These are phyloP conservation scores for Synanthedon myopaeformis DNA, from an alignment of 2,888 invertebrate species.

Conservation along the genomic window DNA sequence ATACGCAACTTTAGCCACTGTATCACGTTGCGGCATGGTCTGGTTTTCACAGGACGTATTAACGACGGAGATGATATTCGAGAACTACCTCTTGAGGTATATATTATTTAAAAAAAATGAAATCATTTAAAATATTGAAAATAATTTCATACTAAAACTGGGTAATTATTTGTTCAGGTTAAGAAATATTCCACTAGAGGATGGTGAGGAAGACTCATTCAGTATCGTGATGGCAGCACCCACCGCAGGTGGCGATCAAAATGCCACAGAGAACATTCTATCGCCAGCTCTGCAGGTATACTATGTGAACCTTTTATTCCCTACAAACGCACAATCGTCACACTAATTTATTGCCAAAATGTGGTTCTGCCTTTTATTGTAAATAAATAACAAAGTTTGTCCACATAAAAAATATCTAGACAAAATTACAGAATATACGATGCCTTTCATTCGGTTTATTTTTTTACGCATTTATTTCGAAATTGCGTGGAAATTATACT, in stretches of 20 bases:
- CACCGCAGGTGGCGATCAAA: constrained; percentile 68
- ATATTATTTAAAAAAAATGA: not conserved
- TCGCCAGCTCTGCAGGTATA: constrained; percentile 83
- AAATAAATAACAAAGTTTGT: too few relatives aligned
- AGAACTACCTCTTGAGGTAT: constrained; percentile 85
- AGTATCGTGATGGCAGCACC: constrained; percentile 71
- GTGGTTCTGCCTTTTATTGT: too few relatives aligned
- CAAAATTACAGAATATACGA: too few relatives aligned
- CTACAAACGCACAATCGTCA: too few relatives aligned
- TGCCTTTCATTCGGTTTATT: too few relatives aligned
- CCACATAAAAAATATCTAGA: too few relatives aligned
- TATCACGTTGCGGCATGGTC: constrained; percentile 99
- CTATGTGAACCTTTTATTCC: too few relatives aligned
- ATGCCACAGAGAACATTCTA: constrained; percentile 79
- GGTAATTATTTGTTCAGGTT: constrained; percentile 60
- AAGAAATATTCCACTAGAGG: constrained; percentile 88
- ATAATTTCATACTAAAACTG: not conserved
- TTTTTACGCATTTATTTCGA: too few relatives aligned
- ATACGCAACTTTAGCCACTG: constrained; percentile 98
- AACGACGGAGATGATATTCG: constrained; percentile 98
- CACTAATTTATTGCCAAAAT: too few relatives aligned
- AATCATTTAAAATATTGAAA: constrained; percentile 1
- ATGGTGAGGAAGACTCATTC: constrained; percentile 84
- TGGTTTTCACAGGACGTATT: constrained; percentile 99
- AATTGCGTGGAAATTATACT: too few relatives aligned